phyloP scores from a whole-genome alignment of 2,113 vertebrate genomes.

The Nansenia antarctica region DNA sequence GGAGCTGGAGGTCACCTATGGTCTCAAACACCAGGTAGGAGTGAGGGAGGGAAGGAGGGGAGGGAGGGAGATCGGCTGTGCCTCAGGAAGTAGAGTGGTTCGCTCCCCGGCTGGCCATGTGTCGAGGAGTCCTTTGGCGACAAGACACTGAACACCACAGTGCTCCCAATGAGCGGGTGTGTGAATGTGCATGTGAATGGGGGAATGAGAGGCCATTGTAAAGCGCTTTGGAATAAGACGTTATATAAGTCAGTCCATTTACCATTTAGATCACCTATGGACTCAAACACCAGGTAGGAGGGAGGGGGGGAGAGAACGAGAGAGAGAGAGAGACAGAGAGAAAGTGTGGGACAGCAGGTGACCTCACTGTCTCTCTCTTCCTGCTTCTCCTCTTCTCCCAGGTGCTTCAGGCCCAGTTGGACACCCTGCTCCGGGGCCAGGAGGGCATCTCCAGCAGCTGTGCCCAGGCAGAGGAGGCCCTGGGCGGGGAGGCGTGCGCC shows the following conservation, averaged over 20 bases:
- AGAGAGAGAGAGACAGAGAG: not conserved
- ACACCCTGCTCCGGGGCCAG: constrained; percentile 85
- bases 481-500: constrained; percentile 84
- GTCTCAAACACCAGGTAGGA: constrained; percentile 95
- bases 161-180: no score
- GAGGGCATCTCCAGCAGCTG: constrained; percentile 85
- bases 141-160: no score
- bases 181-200: no score
- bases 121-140: no score
- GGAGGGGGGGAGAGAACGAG: not conserved
- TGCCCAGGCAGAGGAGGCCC: constrained; percentile 83
- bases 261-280: constrained; percentile 86
- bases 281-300: not conserved
- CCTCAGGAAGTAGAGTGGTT: no score
- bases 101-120: no score
- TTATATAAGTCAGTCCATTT: no score
- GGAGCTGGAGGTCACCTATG: constrained; percentile 97
- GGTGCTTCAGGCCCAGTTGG: constrained; percentile 93
- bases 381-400: constrained; percentile 44
- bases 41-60: not conserved
- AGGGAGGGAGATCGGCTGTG: not conserved
- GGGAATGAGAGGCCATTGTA: no score
- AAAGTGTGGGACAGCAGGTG: not conserved
- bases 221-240: no score
- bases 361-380: not conserved